Evolutionary conservation across 2,113 vertebrate species (phyloP).

Genomic region (Erythrocebus patas): DNA sequence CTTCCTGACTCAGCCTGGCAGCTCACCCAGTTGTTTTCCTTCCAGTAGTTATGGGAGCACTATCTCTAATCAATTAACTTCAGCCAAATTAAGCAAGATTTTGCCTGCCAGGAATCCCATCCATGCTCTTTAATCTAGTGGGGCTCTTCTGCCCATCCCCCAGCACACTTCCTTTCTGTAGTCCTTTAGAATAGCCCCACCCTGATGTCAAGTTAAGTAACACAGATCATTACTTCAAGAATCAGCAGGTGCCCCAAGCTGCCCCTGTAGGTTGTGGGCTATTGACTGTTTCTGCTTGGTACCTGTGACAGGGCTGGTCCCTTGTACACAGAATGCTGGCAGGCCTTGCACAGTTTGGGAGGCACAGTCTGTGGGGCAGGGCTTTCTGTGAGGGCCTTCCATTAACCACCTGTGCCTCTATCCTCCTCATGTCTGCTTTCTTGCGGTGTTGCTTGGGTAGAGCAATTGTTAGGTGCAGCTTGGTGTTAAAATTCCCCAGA

Average conservation of each 20-base stretch:
- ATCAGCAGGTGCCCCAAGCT: neutral
- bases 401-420: neutral
- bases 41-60: neutral
- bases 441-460: neutral
- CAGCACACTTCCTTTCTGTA: neutral
- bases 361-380: too few species aligned
- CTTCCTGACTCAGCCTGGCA: neutral
- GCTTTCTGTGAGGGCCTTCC: neutral
- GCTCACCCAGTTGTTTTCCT: neutral
- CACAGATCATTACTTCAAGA: neutral
- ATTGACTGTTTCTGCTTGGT: neutral
- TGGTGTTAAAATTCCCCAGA: neutral
- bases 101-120: neutral
- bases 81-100: conserved; percentile 15
- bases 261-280: fast-evolving
- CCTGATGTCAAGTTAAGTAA: neutral
- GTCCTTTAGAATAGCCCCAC: neutral
- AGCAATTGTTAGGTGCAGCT: neutral
- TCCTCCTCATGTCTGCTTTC: neutral
- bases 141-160: neutral
- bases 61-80: conserved; percentile 5
- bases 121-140: neutral
- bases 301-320: neutral
- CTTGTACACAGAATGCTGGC: neutral
- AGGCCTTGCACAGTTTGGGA: neutral